Evolutionary conservation across 92 coral and sea anemone species (phyloP), one percentile per base, ranked within the genome.

Genomic region (Umimayanthus chanpuru): DNA sequence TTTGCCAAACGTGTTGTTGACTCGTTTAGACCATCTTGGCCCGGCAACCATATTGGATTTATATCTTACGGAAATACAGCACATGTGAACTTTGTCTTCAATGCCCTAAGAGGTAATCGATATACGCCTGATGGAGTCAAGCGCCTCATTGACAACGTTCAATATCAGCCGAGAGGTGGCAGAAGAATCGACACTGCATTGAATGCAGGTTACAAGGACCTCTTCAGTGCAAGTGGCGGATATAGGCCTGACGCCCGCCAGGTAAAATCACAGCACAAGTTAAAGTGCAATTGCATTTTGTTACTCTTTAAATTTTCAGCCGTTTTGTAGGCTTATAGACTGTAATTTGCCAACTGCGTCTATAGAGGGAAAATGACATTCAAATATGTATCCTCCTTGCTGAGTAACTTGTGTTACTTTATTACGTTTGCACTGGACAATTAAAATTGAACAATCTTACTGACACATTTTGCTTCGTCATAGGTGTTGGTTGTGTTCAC

Each of bases 141-240:
- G 29, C 47, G 91, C 25, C 85, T 88, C 73, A 92, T 94, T 47
- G 93, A 72, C 85, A 72, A 86, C 18, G 67, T 92, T 14, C 2
- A 47, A 26, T 93, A 91, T 30, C 87, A 74, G 56, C 85, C 93
- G 2, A 92, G 93, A 20, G 79, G 72, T 66, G 84, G 79, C 29
- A 86, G 95, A 87, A 86, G 95, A 86, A 85, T 94, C 70, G 97
- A 91, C 92, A 86, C 55, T 28, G 97, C 95, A 18, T 53, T 94
- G 26, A 85, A 85, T 64, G 36, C 78, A 2, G 93, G 92, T 2
- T 75, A 49, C 74, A 85, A 81, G 36, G 76, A 89, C 32, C 81
- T 94, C 23, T 94, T 90, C 50, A 89, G 91, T 14, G 67, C 28
- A 64, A 43, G 72, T 58, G 86, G 86, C 32, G 97, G 95, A 14